phyloP scores from a whole-genome alignment of 2,797 vertebrate species.

The Cyprinella venusta region DNA sequence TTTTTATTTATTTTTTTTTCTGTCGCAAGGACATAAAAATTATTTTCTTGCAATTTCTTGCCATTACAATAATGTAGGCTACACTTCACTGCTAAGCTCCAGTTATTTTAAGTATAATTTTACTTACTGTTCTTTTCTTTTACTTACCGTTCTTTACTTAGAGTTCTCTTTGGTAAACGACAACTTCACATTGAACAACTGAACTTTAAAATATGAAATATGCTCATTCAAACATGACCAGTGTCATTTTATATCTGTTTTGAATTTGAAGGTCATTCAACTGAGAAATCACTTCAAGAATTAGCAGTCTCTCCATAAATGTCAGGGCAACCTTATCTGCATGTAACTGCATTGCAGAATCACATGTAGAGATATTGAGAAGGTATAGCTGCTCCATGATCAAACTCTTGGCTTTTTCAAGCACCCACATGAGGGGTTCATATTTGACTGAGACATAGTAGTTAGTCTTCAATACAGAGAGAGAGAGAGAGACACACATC shows the following conservation, averaged over 20 bases:
- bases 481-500: conserved; percentile 21
- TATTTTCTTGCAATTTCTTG: neutral
- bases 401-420: neutral
- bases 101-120: neutral
- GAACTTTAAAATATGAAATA: conserved; percentile 11
- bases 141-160: neutral
- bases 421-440: neutral
- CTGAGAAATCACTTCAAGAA: conserved; percentile 10
- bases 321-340: neutral
- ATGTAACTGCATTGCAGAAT: neutral
- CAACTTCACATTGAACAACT: neutral
- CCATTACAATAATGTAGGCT: neutral
- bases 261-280: neutral
- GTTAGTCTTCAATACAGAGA: neutral
- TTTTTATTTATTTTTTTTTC: neutral
- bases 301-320: neutral
- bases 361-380: neutral
- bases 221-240: neutral
- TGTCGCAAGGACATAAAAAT: conserved; percentile 7
- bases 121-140: neutral
- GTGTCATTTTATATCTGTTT: conserved; percentile 9
- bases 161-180: neutral
- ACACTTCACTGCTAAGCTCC: neutral
- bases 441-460: neutral
- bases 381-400: neutral